Evolutionary conservation across 2,888 invertebrate genomes (phyloP).

Genomic region (Aspidapion aeneum): DNA sequence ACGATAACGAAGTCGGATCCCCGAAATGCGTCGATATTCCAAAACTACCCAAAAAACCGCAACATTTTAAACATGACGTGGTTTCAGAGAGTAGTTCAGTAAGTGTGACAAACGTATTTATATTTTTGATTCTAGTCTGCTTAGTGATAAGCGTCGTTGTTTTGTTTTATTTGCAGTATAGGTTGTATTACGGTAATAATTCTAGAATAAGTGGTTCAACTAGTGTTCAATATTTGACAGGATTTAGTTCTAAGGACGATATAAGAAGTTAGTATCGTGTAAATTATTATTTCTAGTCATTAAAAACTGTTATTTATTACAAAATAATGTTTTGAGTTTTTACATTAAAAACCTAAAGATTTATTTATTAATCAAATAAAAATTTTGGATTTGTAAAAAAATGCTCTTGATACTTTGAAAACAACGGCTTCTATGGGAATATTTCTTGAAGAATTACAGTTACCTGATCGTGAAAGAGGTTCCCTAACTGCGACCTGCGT

Average conservation of each 20-base stretch:
- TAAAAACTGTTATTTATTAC: no score
- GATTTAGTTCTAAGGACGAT: neutral
- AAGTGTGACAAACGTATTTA: conserved; percentile 27
- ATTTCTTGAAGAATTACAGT: conserved; percentile 40
- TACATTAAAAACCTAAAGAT: no score
- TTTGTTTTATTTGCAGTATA: conserved; percentile 38
- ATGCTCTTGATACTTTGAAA: no score
- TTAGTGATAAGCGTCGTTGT: conserved; percentile 33
- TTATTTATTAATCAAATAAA: no score
- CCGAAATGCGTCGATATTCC: conserved; percentile 32
- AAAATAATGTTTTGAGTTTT: no score
- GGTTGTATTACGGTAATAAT: neutral
- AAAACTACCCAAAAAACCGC: neutral
- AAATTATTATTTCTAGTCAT: no score
- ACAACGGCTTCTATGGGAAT: no score
- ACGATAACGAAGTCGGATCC: conserved; percentile 27
- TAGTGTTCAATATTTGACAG: neutral
- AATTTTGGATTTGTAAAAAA: no score
- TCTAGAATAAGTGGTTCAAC: neutral
- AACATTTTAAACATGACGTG: neutral
- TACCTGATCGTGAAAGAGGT: conserved; percentile 46
- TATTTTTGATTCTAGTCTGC: conserved; percentile 33
- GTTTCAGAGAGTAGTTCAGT: neutral
- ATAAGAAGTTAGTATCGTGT: no score
- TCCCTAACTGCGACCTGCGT: conserved; percentile 45